A percentile compares a stretch with the other conserved stretches of the same genome.
These are phyloP conservation scores for Hirtodrosophila histrioides DNA, from an alignment of 2,888 invertebrate genomes.

Conservation along the genomic window DNA sequence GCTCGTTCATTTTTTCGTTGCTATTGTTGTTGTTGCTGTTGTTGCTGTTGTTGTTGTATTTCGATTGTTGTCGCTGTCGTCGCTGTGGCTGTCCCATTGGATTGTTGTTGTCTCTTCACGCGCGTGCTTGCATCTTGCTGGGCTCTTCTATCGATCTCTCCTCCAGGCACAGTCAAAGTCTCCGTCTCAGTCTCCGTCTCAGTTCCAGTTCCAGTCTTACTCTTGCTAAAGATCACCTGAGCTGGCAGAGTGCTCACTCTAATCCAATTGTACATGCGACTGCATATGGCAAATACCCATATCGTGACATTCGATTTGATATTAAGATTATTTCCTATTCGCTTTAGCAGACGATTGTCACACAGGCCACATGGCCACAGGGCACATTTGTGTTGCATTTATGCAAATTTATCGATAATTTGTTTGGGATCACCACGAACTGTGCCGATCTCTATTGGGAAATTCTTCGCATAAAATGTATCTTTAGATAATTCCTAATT, in stretches of 20 bases:
- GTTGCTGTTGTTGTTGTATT: slow-evolving; percentile 56
- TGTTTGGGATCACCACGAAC: slow-evolving; percentile 34
- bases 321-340: slow-evolving; percentile 57
- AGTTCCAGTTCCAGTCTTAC: slow-evolving; percentile 1
- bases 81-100: slow-evolving; percentile 47
- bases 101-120: slow-evolving; percentile 66
- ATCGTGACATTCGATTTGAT: slow-evolving; percentile 79
- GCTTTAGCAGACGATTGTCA: slow-evolving; percentile 2
- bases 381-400: slow-evolving; percentile 14
- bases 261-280: slow-evolving; percentile 65
- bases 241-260: slow-evolving; percentile 34
- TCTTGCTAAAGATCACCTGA: slow-evolving; percentile 62
- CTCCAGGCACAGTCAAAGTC: slow-evolving; percentile 7
- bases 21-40: slow-evolving; percentile 53
- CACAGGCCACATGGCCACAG: slow-evolving; percentile 6
- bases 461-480: too few species aligned
- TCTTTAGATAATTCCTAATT: too few species aligned
- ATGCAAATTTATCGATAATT: slow-evolving; percentile 59
- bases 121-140: slow-evolving; percentile 67
- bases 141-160: slow-evolving; percentile 40
- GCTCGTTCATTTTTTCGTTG: slow-evolving; percentile 39
- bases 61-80: slow-evolving; percentile 67
- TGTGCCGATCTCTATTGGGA: slow-evolving; percentile 4
- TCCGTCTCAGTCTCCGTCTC: slow-evolving; percentile 9
- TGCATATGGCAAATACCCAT: slow-evolving; percentile 61